Conservation (phyloP, 2,797 vertebrate genomes). For the Ctenopoma kingsleyae region DNA sequence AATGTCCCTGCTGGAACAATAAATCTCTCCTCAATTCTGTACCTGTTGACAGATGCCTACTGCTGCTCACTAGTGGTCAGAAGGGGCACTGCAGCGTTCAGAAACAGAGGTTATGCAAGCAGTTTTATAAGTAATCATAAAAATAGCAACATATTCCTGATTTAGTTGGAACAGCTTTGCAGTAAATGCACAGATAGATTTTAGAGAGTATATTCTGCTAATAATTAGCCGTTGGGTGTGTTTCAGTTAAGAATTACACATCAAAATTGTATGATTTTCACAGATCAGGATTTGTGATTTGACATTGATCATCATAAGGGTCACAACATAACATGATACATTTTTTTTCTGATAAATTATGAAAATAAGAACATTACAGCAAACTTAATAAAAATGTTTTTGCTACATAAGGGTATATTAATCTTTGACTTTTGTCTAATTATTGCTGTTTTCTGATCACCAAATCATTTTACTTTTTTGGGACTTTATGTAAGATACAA, state of each 20-base stretch:
- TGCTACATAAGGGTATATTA: background rate
- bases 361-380: background rate
- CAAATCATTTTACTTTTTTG: background rate
- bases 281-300: background rate
- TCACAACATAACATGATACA: background rate
- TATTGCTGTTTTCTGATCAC: background rate
- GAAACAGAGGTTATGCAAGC: background rate
- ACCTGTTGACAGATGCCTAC: conserved; percentile 36
- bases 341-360: background rate
- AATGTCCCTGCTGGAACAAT: conserved; percentile 29
- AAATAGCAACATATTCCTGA: background rate
- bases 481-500: background rate
- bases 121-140: background rate
- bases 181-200: background rate
- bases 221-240: background rate
- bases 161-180: background rate
- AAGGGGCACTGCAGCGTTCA: conserved; percentile 47
- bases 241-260: background rate
- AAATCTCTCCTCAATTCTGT: conserved; percentile 44
- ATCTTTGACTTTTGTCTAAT: background rate
- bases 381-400: background rate
- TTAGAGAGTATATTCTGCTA: background rate
- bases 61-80: conserved; percentile 74
- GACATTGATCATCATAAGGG: background rate
- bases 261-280: background rate